Percentiles rank a stretch among this genome's conserved stretches.
Conservation (phyloP, 2,888 invertebrate species). For the Drosophila parthenogenetica region DNA sequence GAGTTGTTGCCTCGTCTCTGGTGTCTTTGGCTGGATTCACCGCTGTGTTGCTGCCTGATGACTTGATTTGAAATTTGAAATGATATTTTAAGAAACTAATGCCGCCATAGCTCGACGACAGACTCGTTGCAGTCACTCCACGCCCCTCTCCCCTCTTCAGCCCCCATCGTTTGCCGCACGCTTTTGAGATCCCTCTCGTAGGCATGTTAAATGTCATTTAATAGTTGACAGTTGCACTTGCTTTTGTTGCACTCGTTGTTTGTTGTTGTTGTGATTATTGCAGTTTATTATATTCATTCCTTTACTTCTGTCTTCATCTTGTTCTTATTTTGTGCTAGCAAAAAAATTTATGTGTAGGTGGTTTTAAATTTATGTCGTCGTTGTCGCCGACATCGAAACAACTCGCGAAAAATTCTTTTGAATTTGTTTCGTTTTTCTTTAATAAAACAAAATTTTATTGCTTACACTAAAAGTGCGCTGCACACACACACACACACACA, state of each 20-base stretch:
- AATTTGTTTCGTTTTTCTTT: slow-evolving; percentile 77
- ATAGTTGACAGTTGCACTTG: slow-evolving; percentile 83
- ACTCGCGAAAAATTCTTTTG: slow-evolving; percentile 76
- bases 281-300: slow-evolving; percentile 61
- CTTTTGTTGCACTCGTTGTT: slow-evolving; percentile 27
- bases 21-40: slow-evolving; percentile 53
- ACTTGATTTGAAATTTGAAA: slow-evolving; percentile 77
- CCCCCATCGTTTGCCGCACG: neutral
- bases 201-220: slow-evolving; percentile 84
- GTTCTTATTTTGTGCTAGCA: slow-evolving; percentile 38
- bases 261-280: slow-evolving; percentile 68
- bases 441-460: slow-evolving; percentile 78
- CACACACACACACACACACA: slow-evolving; percentile 17
- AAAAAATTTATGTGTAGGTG: slow-evolving; percentile 78
- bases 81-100: slow-evolving; percentile 78
- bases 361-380: slow-evolving; percentile 76
- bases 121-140: slow-evolving; percentile 14
- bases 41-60: slow-evolving; percentile 50
- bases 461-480: slow-evolving; percentile 61
- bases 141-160: neutral
- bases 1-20: slow-evolving; percentile 25
- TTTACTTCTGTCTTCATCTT: slow-evolving; percentile 26
- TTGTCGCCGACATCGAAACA: slow-evolving; percentile 69
- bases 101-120: slow-evolving; percentile 60
- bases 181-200: slow-evolving; percentile 41